Percentiles rank a stretch among this genome's conserved stretches.
Evolutionary conservation across 1,140 invertebrate species (phyloP).

Genomic region (Dermatophagoides farinae): DNA sequence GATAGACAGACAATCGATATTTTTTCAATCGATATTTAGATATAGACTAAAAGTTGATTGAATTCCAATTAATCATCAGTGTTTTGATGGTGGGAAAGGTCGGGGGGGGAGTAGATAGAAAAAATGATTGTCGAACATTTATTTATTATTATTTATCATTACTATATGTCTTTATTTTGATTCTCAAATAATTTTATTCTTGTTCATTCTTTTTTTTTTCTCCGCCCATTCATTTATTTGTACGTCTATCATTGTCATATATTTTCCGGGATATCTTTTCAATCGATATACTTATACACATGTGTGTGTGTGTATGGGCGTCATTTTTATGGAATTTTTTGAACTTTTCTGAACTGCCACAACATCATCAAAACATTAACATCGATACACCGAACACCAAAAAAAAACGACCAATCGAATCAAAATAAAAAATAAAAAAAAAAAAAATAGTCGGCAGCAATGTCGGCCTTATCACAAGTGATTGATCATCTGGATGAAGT

Average conservation of each 20-base stretch:
- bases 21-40: too few species aligned
- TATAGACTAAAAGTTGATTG: too few species aligned
- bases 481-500: slow-evolving; percentile 63
- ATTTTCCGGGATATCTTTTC: neutral
- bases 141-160: too few species aligned
- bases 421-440: neutral
- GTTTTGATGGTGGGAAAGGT: too few species aligned
- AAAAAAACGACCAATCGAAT: neutral
- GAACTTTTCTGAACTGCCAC: too few species aligned
- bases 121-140: too few species aligned
- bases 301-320: too few species aligned
- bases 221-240: neutral
- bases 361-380: too few species aligned
- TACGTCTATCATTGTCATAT: neutral
- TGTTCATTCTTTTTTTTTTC: neutral
- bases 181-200: neutral
- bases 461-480: slow-evolving; percentile 65
- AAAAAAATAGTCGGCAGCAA: slow-evolving; percentile 49
- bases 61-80: too few species aligned
- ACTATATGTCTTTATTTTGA: neutral
- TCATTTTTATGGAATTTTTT: too few species aligned
- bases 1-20: too few species aligned
- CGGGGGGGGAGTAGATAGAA: too few species aligned
- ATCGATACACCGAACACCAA: neutral
- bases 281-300: neutral